Conservation (phyloP, 2,113 vertebrate genomes). For the Melanocharis versteri region DNA sequence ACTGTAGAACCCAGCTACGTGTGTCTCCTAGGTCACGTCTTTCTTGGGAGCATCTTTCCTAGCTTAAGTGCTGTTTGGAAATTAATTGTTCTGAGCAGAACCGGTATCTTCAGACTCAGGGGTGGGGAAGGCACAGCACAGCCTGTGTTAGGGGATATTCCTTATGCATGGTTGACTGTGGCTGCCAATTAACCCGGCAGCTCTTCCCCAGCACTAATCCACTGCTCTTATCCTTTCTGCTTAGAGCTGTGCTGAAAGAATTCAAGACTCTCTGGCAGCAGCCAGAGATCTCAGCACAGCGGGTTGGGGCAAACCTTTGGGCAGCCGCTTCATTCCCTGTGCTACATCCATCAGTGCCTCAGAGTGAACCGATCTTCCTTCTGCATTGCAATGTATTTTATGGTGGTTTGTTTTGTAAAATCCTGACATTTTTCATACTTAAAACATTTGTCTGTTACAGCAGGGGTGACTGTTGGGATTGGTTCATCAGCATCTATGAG, state of each 20-base stretch:
- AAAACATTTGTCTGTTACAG: neutral
- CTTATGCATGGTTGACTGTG: neutral
- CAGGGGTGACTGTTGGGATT: neutral
- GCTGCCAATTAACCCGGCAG: neutral
- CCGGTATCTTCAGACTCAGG: neutral
- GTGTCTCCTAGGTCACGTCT: neutral
- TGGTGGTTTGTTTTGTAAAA: neutral
- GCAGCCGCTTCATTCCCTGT: neutral
- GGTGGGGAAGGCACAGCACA: neutral
- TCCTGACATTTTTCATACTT: neutral
- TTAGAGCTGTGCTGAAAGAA: neutral
- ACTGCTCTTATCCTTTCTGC: neutral
- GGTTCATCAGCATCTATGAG: neutral
- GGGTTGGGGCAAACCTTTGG: neutral
- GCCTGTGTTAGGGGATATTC: neutral
- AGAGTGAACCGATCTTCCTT: rapidly evolving
- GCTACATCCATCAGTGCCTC: neutral
- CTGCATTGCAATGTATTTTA: neutral
- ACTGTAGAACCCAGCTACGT: neutral
- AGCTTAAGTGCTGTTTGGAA: neutral
- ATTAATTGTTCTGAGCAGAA: neutral
- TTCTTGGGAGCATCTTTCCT: neutral
- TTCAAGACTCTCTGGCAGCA: neutral
- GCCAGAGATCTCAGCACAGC: neutral
- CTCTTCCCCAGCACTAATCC: neutral